Evolutionary conservation across 2,797 vertebrate genomes (phyloP), one percentile per base, ranked within the genome.

Genomic region (Ptychadena robeensis): DNA sequence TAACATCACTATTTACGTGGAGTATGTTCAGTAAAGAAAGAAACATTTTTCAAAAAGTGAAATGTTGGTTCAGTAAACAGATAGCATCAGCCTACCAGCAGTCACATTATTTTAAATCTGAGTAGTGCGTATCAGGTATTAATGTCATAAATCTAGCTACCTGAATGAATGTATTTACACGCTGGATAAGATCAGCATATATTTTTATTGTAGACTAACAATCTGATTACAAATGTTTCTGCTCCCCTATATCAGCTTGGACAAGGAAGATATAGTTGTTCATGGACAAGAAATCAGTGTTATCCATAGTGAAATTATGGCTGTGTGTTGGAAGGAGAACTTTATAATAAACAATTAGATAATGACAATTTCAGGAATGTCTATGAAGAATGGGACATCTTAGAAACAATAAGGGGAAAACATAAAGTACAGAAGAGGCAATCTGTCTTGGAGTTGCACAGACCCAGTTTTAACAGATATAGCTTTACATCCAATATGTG

Each of bases 131-230:
- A 66, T n/a, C 40, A 81, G 66, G 0, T 91, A 91, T 89, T 90
- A 91, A 85, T 87, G 86, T 82, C 89, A 90, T 92, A 92, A 91
- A 92, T 92, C 89, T 91, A 91, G 85, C 83, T 67, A 88, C 63
- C 68, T 85, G 65, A 77, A 28, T 37, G 85, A 87, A 91, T 82
- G 90, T 87, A 89, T 89, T 88, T 88, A 78, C 85, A 87, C 44
- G 22, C 28, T 0, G 1, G 88, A 91, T 86, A 91, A 90, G 85
- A 90, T 89, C 89, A 87, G 79, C 66, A 66, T 86, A 76, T 88
- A 88, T 86, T 90, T 91, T 83, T 89, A 91, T 90, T 85, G 83
- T 87, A 86, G 91, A 87, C 88, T 85, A 80, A 40, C 86, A 90
- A 81, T 27, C 85, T 85, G 83, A 72, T 90, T 89, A 91, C 82